Base-by-base conservation (phyloP, 2,113 vertebrate species). In the Phylloscopus trochilus region DNA sequence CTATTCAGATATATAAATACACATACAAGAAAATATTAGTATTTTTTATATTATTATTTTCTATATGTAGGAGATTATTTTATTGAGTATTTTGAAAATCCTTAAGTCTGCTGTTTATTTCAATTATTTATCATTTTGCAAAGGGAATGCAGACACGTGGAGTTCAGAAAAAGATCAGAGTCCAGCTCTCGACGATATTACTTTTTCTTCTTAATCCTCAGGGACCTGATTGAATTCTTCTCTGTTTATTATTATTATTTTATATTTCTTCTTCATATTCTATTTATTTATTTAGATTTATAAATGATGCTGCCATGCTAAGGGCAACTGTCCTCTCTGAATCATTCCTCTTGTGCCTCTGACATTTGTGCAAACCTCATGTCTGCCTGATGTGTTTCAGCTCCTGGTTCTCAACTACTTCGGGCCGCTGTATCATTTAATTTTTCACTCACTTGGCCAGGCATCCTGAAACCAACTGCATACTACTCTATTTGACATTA, bases 51-150 rank as follows among this genome's bases (percentile, higher is more conserved):
- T 67, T 70, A 89, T 19, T 86, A 75, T 92, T 88, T 92, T 92
- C 46, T 44, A n/a, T 90, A 60, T 58, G 15, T 74, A n/a, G 44
- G 52, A 82, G 59, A 31, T 87, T 12, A 84, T 91, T 68, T 73
- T 89, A 72, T 88, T 68, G 46, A 83, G 27, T 21, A 89, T 87
- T 94, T 90, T 85, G 44, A 78, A 94, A 93, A 90, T 60, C 69
- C 66, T 88, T 67, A 88, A 74, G 56, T 75, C 51, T 81, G 26
- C 23, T 83, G 15, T 82, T 95, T 93, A 88, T 93, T 95, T 95
- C 1, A 47, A 94, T 96, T 95, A 87, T 88, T 96, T 91, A 86
- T 93, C 21, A 87, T 86, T 92, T 93, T 79, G 51, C 62, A 93
- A 91, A 93, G 66, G 60, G 44, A 90, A 95, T 11, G 13, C 33